Base-by-base conservation (phyloP, 2,888 invertebrate species). In the Cheilosia pagana region DNA sequence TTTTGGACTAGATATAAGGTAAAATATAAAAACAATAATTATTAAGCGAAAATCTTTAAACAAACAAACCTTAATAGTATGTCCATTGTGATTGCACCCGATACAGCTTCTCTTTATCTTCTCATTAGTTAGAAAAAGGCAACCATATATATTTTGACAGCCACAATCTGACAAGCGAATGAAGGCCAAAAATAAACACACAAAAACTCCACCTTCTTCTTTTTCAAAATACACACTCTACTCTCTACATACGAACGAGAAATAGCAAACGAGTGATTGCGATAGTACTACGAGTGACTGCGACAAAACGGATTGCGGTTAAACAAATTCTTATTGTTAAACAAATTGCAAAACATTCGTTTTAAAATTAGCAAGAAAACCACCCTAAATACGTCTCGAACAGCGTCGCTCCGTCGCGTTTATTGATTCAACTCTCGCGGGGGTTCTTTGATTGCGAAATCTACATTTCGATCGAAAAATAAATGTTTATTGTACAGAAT, bases 161-260 rank as follows among this genome's bases (percentile, higher is more conserved):
- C 39, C 31, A 39, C 14, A 60, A 55, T 48, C 60, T 75, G 67
- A 71, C 60, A 75, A 65, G 43, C 48, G 75, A 75, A 85, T 55
- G 55, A 55, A 75, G 60, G 60, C 71, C 71, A 71, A 81, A 81
- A 85, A 76, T 85, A 81, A 85, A 79, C 70, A 85, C 65, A 55
- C 59, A 63, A 43, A 79, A 85, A 82, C 75, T 85, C 81, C 75
- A 85, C 81, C 81, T 83, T 74, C 68, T 78, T 79, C 55, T 53
- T 53, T 28, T 68, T 70, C 48, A 74, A 65, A 79, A 75, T 85
- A 81, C 53, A 53, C n/a, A n/a, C n/a, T n/a, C n/a, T n/a, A n/a
- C n/a, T n/a, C 57, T 59, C 43, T 19, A 43, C 35, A 1, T 35
- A 35, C 35, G 16, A 25, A 43, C 31, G 53, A 55, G 16, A 55